Percentiles rank a stretch among this genome's conserved stretches.
Conservation (phyloP, 1,140 invertebrate species). For the Triops cancriformis region DNA sequence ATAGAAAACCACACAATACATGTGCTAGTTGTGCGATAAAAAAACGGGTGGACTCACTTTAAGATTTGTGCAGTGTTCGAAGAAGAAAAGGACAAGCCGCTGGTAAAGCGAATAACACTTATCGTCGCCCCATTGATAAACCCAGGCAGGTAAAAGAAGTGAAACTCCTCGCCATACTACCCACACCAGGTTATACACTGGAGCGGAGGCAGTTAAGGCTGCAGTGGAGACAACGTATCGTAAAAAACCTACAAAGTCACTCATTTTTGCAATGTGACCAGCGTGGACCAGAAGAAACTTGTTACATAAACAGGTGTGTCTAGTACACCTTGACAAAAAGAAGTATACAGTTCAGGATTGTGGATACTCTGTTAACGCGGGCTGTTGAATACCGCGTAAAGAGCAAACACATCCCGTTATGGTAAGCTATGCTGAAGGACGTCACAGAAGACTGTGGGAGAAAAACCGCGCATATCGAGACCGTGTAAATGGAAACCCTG, state of each 20-base stretch:
- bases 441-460: too few relatives aligned
- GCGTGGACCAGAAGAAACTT: too few relatives aligned
- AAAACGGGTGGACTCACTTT: constrained; percentile 19
- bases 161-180: constrained; percentile 27
- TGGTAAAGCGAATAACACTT: constrained; percentile 28
- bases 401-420: too few relatives aligned
- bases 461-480: too few relatives aligned
- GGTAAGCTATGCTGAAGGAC: too few relatives aligned
- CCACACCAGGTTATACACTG: constrained; percentile 27
- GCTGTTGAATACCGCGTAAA: too few relatives aligned
- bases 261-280: neutral
- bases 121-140: constrained; percentile 30
- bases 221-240: constrained; percentile 25
- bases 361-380: too few relatives aligned
- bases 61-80: constrained; percentile 26
- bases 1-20: too few relatives aligned
- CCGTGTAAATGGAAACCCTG: too few relatives aligned
- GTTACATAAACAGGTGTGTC: too few relatives aligned
- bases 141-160: constrained; percentile 25
- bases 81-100: constrained; percentile 28
- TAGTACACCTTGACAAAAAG: too few relatives aligned
- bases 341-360: too few relatives aligned
- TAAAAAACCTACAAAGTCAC: neutral
- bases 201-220: constrained; percentile 22
- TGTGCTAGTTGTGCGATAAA: neutral